These are phyloP conservation scores for Bursaphelenchus okinawaensis DNA, from an alignment of 2,888 invertebrate species.

Conservation along the genomic window DNA sequence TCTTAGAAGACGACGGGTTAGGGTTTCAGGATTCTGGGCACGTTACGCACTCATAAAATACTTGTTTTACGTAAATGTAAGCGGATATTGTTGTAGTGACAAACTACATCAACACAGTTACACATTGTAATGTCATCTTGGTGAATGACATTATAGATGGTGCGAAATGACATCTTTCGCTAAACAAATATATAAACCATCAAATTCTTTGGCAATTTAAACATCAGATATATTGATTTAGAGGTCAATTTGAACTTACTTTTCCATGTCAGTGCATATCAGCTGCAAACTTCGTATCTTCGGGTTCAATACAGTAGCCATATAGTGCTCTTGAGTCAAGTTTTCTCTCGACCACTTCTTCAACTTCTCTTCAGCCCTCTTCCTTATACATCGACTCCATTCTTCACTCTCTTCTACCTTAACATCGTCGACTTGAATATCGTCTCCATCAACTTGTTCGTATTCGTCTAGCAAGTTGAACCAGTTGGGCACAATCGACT, in stretches of 20 bases:
- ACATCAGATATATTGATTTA: no score
- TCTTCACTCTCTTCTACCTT: slow-evolving; percentile 5
- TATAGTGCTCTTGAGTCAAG: slow-evolving; percentile 37
- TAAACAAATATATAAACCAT: no score
- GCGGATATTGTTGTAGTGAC: no score
- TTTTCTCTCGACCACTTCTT: slow-evolving; percentile 27
- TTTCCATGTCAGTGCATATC: slow-evolving; percentile 40
- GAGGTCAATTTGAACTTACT: no score
- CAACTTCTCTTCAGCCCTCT: slow-evolving; percentile 17
- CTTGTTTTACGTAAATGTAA: no score
- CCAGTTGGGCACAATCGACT: slow-evolving; percentile 37
- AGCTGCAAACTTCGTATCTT: slow-evolving; percentile 31
- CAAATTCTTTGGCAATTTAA: no score
- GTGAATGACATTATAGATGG: no score
- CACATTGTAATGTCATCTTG: no score
- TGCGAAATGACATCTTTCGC: no score
- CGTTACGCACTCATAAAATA: no score
- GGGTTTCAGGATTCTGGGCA: no score
- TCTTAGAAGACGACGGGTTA: not conserved
- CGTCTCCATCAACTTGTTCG: slow-evolving; percentile 21
- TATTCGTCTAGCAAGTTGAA: slow-evolving; percentile 37
- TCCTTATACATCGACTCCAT: slow-evolving; percentile 15
- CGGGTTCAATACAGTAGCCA: slow-evolving; percentile 48
- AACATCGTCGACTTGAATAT: not conserved
- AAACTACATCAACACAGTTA: no score